These are phyloP conservation scores for Caerostris extrusa DNA, from an alignment of 1,140 invertebrate genomes.

Conservation along the genomic window DNA sequence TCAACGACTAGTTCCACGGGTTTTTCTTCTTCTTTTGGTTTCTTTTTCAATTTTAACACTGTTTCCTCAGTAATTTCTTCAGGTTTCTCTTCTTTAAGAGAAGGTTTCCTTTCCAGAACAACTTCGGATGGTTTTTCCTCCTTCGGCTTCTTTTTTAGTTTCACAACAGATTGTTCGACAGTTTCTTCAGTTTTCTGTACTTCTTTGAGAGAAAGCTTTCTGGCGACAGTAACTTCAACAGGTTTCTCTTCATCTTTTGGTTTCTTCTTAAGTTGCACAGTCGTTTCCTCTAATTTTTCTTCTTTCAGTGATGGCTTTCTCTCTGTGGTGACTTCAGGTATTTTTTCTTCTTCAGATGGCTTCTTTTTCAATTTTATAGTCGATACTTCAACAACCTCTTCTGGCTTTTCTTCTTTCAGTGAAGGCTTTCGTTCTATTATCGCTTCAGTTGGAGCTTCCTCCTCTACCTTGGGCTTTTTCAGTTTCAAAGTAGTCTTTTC, in stretches of 20 bases:
- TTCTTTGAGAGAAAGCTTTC: slow-evolving; percentile 62
- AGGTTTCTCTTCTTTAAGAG: slow-evolving; percentile 63
- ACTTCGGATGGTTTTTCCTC: slow-evolving; percentile 66
- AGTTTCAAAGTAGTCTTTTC: slow-evolving; percentile 50
- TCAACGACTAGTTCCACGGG: slow-evolving; percentile 41
- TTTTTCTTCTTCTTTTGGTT: slow-evolving; percentile 65
- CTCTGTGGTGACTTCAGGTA: slow-evolving; percentile 53
- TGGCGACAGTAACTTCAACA: slow-evolving; percentile 26
- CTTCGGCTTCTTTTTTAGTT: slow-evolving; percentile 66
- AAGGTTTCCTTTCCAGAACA: slow-evolving; percentile 50
- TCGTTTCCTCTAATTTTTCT: slow-evolving; percentile 53
- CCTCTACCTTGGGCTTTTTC: neutral
- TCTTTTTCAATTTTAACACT: slow-evolving; percentile 59
- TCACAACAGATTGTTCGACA: slow-evolving; percentile 45
- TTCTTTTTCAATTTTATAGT: slow-evolving; percentile 65
- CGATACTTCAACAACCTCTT: slow-evolving; percentile 58
- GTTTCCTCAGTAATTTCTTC: slow-evolving; percentile 63
- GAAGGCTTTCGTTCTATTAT: slow-evolving; percentile 49
- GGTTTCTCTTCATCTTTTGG: slow-evolving; percentile 53
- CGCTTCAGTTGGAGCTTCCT: slow-evolving; percentile 41
- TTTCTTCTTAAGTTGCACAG: slow-evolving; percentile 49
- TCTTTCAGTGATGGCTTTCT: slow-evolving; percentile 50
- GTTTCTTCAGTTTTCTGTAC: slow-evolving; percentile 75
- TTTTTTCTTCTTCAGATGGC: slow-evolving; percentile 26
- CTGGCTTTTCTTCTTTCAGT: slow-evolving; percentile 55